A percentile compares a stretch with the other conserved stretches of the same genome.
Conservation (phyloP, 1,140 invertebrate species). For the Cydia pomonella region DNA sequence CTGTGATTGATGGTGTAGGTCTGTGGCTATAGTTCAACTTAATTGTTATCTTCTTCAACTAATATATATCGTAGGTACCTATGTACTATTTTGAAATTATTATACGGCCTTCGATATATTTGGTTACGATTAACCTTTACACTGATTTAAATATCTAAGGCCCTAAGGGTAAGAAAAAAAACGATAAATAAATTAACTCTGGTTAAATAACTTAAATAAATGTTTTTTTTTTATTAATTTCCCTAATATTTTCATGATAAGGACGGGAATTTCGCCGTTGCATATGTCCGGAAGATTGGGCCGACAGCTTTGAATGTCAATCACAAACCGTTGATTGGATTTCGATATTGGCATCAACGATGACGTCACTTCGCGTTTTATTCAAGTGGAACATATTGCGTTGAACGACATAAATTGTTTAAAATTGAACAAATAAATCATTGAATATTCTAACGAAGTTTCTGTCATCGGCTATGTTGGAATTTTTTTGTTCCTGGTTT, state of each 20-base stretch:
- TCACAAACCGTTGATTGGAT: constrained; percentile 73
- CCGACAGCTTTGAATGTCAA: constrained; percentile 59
- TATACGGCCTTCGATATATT: too few species aligned
- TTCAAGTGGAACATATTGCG: constrained; percentile 29
- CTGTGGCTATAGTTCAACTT: too few species aligned
- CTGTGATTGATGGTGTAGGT: too few species aligned
- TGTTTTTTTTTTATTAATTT: neutral
- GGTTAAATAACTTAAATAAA: neutral
- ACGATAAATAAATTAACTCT: too few species aligned
- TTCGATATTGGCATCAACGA: constrained; percentile 69
- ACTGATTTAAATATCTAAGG: too few species aligned
- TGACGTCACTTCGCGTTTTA: constrained; percentile 52
- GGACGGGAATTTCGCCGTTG: neutral
- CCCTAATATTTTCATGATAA: neutral
- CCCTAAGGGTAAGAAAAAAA: too few species aligned
- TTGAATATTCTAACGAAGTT: neutral
- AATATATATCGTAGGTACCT: too few species aligned
- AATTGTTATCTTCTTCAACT: too few species aligned
- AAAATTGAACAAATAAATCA: constrained; percentile 18
- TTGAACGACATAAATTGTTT: constrained; percentile 22
- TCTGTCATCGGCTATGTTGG: too few species aligned
- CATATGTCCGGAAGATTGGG: constrained; percentile 26
- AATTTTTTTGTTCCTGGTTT: too few species aligned
- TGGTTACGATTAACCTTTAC: too few species aligned
- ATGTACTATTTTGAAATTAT: too few species aligned